Percentiles rank a stretch among this genome's conserved stretches.
These are phyloP conservation scores for Apamea anceps DNA, from an alignment of 2,888 invertebrate genomes.

Conservation along the genomic window DNA sequence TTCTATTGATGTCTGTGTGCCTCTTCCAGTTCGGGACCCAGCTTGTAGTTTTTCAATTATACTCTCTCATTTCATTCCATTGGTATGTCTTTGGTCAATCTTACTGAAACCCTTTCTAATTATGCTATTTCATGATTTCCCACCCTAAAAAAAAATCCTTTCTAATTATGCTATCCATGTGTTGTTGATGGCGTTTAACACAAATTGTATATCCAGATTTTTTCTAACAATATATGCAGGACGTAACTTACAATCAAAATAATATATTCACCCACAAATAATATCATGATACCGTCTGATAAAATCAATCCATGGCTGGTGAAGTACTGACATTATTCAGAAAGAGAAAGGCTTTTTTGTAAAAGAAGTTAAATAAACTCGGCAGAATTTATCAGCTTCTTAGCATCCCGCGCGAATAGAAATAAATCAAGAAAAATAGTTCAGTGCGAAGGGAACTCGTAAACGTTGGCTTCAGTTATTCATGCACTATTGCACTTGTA, in stretches of 20 bases:
- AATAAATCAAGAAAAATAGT: slow-evolving; percentile 51
- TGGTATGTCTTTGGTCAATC: background rate
- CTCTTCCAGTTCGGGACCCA: background rate
- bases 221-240: background rate
- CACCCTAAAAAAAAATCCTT: no score
- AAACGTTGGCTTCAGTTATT: slow-evolving; percentile 35
- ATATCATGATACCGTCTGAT: background rate
- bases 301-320: background rate
- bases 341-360: background rate
- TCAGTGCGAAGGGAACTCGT: slow-evolving; percentile 12
- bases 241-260: background rate
- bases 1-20: background rate
- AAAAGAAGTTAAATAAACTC: no score
- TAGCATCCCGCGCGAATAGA: background rate
- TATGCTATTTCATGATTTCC: no score
- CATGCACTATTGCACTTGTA: slow-evolving; percentile 48
- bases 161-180: background rate
- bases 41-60: background rate
- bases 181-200: no score
- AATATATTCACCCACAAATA: background rate
- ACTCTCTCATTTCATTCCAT: background rate
- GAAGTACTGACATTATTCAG: background rate
- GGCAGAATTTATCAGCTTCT: no score
- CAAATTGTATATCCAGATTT: no score
- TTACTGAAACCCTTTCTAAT: no score